A percentile compares a stretch with the other conserved stretches of the same genome.
phyloP scores from a whole-genome alignment of 2,797 vertebrate genomes.

The Sciurus vulgaris region DNA sequence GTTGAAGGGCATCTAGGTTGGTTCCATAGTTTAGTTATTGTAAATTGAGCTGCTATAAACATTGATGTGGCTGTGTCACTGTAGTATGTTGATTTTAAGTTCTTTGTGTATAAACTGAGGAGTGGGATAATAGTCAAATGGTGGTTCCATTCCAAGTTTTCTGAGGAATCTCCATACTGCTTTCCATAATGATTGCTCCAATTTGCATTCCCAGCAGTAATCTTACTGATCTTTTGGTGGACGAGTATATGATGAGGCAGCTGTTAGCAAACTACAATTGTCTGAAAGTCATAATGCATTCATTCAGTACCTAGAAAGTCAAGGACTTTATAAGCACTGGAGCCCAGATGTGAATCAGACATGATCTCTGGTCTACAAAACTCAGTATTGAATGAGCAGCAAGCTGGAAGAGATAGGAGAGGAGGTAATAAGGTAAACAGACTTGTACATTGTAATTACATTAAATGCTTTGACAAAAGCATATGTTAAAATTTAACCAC shows the following conservation, averaged over 20 bases:
- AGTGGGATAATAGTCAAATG: too few species aligned
- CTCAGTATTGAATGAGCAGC: neutral
- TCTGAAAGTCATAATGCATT: neutral
- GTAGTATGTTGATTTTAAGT: too few species aligned
- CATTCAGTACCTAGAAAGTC: neutral
- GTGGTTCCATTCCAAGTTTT: too few species aligned
- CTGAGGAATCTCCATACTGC: too few species aligned
- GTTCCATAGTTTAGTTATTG: too few species aligned
- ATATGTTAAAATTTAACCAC: conserved; percentile 1
- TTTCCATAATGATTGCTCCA: too few species aligned
- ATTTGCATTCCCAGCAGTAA: too few species aligned
- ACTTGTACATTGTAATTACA: neutral
- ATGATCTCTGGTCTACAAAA: neutral
- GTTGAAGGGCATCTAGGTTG: too few species aligned
- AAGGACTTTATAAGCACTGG: neutral
- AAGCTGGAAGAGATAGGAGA: neutral
- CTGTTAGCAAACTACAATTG: neutral
- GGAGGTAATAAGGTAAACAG: neutral
- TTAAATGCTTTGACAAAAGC: neutral
- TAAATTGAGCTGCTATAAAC: too few species aligned
- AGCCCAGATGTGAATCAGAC: neutral
- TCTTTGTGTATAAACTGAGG: too few species aligned
- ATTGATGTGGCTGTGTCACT: too few species aligned
- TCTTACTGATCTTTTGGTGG: neutral
- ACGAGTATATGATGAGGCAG: neutral